Evolutionary conservation across 2,113 vertebrate genomes (phyloP).

Genomic region (Nesospiza acunhae): DNA sequence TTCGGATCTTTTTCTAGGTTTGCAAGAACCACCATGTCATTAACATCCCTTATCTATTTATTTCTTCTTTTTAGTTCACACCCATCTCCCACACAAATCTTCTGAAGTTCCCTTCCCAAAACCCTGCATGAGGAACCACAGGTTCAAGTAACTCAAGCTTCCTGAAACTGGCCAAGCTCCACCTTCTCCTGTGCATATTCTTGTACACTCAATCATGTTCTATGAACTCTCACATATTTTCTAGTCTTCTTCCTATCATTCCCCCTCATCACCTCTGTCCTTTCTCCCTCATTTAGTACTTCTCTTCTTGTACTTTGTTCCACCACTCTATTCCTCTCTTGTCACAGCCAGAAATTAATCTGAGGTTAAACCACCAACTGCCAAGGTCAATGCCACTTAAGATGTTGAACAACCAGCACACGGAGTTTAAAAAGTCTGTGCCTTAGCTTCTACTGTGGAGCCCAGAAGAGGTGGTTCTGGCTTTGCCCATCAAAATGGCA

Average conservation of each 20-base stretch:
- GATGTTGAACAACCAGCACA: not conserved
- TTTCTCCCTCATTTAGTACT: not conserved
- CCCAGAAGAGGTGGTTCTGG: not conserved
- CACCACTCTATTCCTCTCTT: not conserved
- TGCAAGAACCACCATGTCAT: conserved; percentile 5
- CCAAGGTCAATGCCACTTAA: not conserved
- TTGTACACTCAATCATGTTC: not conserved
- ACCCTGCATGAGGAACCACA: not conserved
- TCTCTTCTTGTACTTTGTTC: not conserved
- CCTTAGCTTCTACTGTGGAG: not conserved
- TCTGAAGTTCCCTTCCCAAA: not conserved
- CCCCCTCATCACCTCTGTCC: not conserved
- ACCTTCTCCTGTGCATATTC: not conserved
- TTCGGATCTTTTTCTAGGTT: not conserved
- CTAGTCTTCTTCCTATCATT: not conserved
- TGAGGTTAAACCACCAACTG: not conserved
- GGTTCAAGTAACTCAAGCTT: not conserved
- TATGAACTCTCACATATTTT: not conserved
- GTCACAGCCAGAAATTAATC: not conserved
- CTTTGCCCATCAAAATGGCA: not conserved
- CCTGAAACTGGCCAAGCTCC: not conserved
- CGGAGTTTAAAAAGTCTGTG: not conserved
- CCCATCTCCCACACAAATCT: not conserved
- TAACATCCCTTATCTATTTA: conserved; percentile 2
- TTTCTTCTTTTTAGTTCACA: conserved; percentile 14